Evolutionary conservation across 2,797 vertebrate species (phyloP).

Genomic region (Chanos chanos): DNA sequence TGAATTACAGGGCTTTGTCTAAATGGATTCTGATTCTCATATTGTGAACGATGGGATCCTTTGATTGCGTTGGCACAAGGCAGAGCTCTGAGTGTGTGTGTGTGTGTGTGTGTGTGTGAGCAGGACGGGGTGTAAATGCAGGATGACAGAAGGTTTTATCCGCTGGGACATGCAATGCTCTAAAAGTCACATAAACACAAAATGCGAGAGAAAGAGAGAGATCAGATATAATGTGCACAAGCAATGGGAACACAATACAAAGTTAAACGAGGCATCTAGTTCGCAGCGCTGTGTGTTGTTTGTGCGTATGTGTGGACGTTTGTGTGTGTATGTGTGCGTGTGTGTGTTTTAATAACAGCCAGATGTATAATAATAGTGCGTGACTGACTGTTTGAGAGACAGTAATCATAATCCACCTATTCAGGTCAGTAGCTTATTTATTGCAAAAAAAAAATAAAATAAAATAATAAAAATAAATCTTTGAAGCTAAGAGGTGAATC

Average conservation of each 20-base stretch:
- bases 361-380: no score
- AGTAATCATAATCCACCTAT: constrained; percentile 30
- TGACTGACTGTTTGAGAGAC: constrained; percentile 12
- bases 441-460: no score
- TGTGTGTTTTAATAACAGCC: no score
- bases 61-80: constrained; percentile 22
- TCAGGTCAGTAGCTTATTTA: no score
- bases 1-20: constrained; percentile 12
- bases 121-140: not conserved
- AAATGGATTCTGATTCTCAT: constrained; percentile 19
- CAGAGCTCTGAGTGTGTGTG: no score
- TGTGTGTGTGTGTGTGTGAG: no score
- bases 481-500: constrained; percentile 44
- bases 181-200: not conserved
- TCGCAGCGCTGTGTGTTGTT: not conserved
- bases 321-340: not conserved
- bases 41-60: constrained; percentile 13
- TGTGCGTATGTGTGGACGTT: not conserved
- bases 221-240: no score
- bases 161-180: not conserved
- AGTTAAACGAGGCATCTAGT: constrained; percentile 8
- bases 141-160: not conserved
- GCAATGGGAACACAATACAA: not conserved
- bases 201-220: not conserved
- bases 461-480: constrained; percentile 50